A percentile compares a stretch with the other conserved stretches of the same genome.
Evolutionary conservation across 1,140 invertebrate genomes (phyloP).

Genomic region (Harpegnathos saltator): DNA sequence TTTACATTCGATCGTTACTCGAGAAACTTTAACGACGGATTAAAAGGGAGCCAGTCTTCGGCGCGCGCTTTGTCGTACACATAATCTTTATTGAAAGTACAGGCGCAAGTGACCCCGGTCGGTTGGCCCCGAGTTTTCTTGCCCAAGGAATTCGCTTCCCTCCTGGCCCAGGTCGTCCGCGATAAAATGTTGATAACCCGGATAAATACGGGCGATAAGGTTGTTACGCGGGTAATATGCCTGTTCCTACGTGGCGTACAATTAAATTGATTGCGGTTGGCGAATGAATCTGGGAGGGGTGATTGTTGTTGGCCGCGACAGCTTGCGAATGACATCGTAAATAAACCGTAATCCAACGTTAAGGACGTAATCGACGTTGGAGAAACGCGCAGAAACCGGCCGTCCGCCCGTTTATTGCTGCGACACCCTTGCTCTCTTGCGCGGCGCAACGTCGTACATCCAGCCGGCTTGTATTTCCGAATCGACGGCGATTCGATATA

Average conservation of each 20-base stretch:
- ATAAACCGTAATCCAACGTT: constrained; percentile 56
- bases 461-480: constrained; percentile 17
- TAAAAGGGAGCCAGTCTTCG: not conserved
- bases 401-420: constrained; percentile 25
- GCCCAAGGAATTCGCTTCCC: no score
- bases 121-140: not conserved
- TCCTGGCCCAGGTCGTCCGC: not conserved
- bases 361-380: constrained; percentile 51
- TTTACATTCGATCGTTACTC: not conserved
- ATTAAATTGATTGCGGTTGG: constrained; percentile 36
- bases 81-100: constrained; percentile 17
- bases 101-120: not conserved
- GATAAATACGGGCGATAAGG: not conserved
- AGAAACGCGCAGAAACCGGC: constrained; percentile 16
- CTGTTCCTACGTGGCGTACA: constrained; percentile 19
- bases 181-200: constrained; percentile 20
- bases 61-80: not conserved
- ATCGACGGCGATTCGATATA: constrained; percentile 14
- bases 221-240: constrained; percentile 16
- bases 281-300: constrained; percentile 2
- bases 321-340: constrained; percentile 56
- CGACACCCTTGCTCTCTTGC: constrained; percentile 20
- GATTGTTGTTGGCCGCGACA: constrained; percentile 45
- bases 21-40: not conserved
- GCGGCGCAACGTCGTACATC: not conserved